phyloP scores from a whole-genome alignment of 2,797 vertebrate genomes.

The Gobio occitaniae region DNA sequence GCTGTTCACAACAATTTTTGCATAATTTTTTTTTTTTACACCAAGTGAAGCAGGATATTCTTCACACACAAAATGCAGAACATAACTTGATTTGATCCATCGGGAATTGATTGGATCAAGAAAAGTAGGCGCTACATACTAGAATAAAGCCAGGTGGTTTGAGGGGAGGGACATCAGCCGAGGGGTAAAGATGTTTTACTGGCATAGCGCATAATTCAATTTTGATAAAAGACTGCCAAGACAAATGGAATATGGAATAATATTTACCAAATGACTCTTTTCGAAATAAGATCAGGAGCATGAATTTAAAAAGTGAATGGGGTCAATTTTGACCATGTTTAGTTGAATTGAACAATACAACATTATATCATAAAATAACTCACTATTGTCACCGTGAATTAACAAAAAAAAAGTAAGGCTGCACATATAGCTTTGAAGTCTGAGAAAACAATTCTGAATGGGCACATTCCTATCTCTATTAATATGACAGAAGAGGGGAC shows the following conservation, averaged over 20 bases:
- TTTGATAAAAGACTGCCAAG: background rate
- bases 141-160: background rate
- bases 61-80: background rate
- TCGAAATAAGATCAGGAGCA: background rate
- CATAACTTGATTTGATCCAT: background rate
- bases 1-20: background rate
- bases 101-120: background rate
- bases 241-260: background rate
- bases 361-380: conserved; percentile 9
- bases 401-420: background rate
- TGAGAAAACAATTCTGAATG: background rate
- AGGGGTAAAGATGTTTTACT: background rate
- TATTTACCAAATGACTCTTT: background rate
- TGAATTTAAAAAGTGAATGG: conserved; percentile 4
- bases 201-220: background rate
- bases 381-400: background rate
- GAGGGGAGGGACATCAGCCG: background rate
- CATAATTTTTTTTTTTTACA: background rate
- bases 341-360: background rate
- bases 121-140: background rate
- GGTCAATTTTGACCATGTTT: background rate
- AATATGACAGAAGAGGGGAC: background rate
- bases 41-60: background rate
- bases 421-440: background rate
- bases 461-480: conserved; percentile 8